A percentile compares a stretch with the other conserved stretches of the same genome.
Conservation (phyloP, 1,140 invertebrate species). For the Habropoda laboriosa region DNA sequence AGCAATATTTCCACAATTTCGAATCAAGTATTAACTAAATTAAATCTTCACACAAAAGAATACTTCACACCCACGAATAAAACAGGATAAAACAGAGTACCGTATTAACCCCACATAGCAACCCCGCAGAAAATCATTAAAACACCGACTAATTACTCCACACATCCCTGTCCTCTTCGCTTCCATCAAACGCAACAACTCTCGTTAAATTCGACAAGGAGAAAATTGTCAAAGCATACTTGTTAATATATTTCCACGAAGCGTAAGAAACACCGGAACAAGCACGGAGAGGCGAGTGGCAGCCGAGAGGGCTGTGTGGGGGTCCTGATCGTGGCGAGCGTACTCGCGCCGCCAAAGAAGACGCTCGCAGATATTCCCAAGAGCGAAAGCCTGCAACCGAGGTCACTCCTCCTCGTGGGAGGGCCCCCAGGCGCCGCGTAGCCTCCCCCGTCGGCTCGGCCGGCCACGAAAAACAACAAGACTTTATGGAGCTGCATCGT, state of each 20-base stretch:
- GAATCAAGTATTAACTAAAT: no score
- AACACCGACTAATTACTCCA: no score
- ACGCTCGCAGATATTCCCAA: conserved; percentile 75
- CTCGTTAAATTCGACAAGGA: neutral
- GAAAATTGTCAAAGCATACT: no score
- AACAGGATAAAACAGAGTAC: no score
- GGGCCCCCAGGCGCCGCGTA: conserved; percentile 79
- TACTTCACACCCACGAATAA: no score
- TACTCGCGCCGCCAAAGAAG: conserved; percentile 65
- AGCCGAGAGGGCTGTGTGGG: conserved; percentile 31
- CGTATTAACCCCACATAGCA: no score
- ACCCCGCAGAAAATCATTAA: no score
- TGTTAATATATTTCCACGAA: neutral
- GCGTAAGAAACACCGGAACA: conserved; percentile 13
- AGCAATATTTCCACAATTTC: no score
- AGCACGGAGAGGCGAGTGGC: conserved; percentile 33
- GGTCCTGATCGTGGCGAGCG: conserved; percentile 45
- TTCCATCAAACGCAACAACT: no score
- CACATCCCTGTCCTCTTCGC: no score
- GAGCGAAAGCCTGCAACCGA: conserved; percentile 75
- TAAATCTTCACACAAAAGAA: no score
- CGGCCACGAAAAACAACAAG: conserved; percentile 75
- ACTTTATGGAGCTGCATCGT: conserved; percentile 70
- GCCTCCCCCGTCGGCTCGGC: conserved; percentile 69
- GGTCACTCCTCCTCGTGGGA: conserved; percentile 81